Evolutionary conservation across 1,140 invertebrate species (phyloP), one percentile per base, ranked within the genome.

Genomic region (Aphelenchoides besseyi): DNA sequence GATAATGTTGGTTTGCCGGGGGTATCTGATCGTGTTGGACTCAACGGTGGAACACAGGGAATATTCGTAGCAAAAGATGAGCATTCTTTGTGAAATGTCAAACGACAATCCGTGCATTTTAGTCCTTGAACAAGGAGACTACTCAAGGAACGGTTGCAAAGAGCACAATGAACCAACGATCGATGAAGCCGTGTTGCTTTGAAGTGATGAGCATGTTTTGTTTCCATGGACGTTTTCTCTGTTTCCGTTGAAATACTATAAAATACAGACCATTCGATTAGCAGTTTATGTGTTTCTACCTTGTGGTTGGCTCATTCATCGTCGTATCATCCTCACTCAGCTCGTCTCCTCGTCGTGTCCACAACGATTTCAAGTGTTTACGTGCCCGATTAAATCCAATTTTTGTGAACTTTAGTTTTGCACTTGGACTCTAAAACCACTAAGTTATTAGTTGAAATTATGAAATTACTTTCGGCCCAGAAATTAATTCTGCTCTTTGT

Each of bases 1-100:
- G 67, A 71, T 26, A 71, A 37, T 68, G 71, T 80, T 23, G 69
- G 75, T 37, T 57, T 48, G 53, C 62, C 33, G 29, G 35, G 33
- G 18, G 26, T 69, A 16, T 74, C 74, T 1, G 59, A 70, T 57
- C 72, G 55, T 23, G 67, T 36, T 12, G 67, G 70, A 69, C 9
- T 78, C 28, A 78, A 72, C 1, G 81, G 70, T 5, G 80, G 71
- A 36, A 71, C 57, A 64, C 83, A 83, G 29, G 85, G 82, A 59
- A 85, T 75, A 16, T 78, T 74, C 2, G 53, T 32, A 1, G 83
- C 81, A 63, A 78, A 73, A 16, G 61, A 70, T 5, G 72, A 52
- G 67, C 92, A 94, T 79, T 92, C 92, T 0, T 91, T 90, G 82
- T 94, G 92, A 84, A 92, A 93, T 0, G 91, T 85, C 68, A 91